Percentiles rank a stretch among this genome's conserved stretches.
These are phyloP conservation scores for Scortum barcoo DNA, from an alignment of 2,113 vertebrate genomes.

Conservation along the genomic window DNA sequence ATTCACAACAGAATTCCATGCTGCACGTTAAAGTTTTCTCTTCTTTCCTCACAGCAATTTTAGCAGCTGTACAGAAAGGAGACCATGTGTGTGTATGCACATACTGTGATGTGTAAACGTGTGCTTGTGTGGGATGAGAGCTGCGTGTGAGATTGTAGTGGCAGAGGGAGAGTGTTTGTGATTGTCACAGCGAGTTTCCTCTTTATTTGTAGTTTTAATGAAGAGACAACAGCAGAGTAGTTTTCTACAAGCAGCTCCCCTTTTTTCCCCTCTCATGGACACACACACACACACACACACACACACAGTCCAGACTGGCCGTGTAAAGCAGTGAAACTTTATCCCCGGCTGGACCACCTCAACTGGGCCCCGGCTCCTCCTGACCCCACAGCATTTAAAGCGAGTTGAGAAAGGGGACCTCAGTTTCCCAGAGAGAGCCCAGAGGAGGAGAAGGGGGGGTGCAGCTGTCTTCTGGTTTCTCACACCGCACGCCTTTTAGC, in stretches of 20 bases:
- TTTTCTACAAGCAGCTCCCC: conserved; percentile 22
- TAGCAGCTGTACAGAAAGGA: not conserved
- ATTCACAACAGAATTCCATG: not conserved
- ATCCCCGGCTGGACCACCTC: conserved; percentile 73
- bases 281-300: conserved; percentile 55
- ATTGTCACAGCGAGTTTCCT: not conserved
- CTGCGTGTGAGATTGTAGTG: not conserved
- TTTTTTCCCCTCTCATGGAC: conserved; percentile 4
- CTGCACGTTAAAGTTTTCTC: not conserved
- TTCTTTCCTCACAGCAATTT: not conserved
- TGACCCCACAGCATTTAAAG: conserved; percentile 77
- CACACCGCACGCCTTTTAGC: conserved; percentile 75
- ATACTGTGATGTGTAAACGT: conserved; percentile 17
- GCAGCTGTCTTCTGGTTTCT: conserved; percentile 82
- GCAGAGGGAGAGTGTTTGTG: not conserved
- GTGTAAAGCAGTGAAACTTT: conserved; percentile 79
- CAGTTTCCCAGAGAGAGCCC: conserved; percentile 66
- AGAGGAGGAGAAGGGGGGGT: conserved; percentile 47
- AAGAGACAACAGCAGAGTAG: conserved; percentile 41
- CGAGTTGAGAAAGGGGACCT: conserved; percentile 67
- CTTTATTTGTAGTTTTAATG: conserved; percentile 36
- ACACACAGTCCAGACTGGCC: conserved; percentile 61
- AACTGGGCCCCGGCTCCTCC: conserved; percentile 71
- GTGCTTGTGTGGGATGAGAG: not conserved
- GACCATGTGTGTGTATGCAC: not conserved